phyloP scores from a whole-genome alignment of 2,797 vertebrate species.

The Stomatorhinus walkeri region DNA sequence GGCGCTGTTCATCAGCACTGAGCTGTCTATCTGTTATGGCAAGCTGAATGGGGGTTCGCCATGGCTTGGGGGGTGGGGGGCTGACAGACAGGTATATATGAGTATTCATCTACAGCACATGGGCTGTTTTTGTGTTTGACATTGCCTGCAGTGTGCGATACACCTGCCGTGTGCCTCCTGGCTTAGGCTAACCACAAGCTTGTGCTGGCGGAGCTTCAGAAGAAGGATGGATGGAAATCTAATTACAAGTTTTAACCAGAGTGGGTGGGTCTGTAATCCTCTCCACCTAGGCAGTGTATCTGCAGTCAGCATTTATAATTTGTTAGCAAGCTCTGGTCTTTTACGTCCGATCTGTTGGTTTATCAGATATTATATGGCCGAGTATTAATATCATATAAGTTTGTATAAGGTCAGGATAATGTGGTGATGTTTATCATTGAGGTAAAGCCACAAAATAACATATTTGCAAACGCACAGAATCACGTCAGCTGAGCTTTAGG shows the following conservation, averaged over 20 bases:
- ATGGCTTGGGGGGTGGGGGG: background rate
- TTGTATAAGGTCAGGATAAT: background rate
- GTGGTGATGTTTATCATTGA: background rate
- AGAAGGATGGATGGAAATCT: background rate
- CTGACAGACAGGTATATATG: background rate
- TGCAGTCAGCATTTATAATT: background rate
- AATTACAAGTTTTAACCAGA: background rate
- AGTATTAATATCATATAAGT: background rate
- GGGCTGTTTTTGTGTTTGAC: background rate
- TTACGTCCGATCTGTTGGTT: background rate
- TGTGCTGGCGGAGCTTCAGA: background rate
- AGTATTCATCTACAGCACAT: background rate
- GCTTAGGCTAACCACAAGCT: background rate
- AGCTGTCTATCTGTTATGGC: slow-evolving; percentile 30
- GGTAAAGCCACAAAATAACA: background rate
- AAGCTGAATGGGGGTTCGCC: slow-evolving; percentile 22
- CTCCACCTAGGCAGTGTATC: background rate
- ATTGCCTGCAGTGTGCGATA: background rate
- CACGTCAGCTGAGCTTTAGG: background rate
- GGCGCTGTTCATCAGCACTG: slow-evolving; percentile 20
- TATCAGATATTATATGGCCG: background rate
- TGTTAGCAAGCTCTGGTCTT: background rate
- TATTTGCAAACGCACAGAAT: background rate
- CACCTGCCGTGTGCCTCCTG: background rate
- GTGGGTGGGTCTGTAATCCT: background rate